Percentiles rank a stretch among this genome's conserved stretches.
These are phyloP conservation scores for Excalfactoria chinensis DNA, from an alignment of 2,113 vertebrate genomes.

Conservation along the genomic window DNA sequence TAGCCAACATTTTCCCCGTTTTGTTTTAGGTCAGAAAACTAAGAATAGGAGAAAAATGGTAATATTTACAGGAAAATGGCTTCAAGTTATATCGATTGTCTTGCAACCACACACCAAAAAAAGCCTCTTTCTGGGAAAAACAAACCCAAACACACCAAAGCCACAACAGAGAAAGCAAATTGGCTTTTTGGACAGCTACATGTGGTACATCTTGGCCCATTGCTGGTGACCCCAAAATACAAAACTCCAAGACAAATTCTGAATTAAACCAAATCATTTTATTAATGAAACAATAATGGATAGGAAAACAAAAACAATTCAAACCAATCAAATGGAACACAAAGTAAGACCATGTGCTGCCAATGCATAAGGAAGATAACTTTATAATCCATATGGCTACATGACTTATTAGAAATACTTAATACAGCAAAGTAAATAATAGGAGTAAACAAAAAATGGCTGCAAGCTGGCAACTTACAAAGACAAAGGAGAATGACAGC, in stretches of 20 bases:
- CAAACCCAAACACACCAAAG: neutral
- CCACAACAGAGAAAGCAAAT: neutral
- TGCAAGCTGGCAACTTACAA: neutral
- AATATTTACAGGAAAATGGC: neutral
- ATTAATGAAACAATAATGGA: neutral
- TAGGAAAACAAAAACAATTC: too few species aligned
- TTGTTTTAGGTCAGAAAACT: neutral
- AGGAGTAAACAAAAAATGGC: neutral
- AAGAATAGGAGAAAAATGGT: neutral
- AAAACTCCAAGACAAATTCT: neutral
- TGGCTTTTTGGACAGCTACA: neutral
- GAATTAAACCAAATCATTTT: neutral
- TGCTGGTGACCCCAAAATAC: neutral
- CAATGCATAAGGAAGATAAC: neutral
- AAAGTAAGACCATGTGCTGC: neutral
- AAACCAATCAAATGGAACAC: neutral
- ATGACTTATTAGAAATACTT: neutral
- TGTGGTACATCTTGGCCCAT: neutral
- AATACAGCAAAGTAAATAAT: neutral
- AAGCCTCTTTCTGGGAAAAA: neutral
- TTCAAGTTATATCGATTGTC: neutral
- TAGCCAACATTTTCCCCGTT: neutral
- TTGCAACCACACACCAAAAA: neutral
- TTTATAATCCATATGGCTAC: neutral
- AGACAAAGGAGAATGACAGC: neutral